These are phyloP conservation scores for Tapirus terrestris DNA, from an alignment of 2,113 vertebrate species.

Conservation along the genomic window DNA sequence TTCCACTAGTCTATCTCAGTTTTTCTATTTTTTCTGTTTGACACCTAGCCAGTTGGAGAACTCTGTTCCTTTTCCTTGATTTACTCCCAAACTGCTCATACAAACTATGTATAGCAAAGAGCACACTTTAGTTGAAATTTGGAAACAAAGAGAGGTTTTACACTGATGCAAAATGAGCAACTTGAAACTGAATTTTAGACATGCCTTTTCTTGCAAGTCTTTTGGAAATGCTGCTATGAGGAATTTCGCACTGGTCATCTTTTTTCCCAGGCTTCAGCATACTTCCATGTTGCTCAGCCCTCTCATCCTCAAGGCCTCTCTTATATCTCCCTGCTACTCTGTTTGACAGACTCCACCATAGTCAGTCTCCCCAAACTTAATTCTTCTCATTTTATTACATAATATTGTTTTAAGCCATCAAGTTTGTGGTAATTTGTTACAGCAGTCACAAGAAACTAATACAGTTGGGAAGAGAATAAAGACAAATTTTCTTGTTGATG, in stretches of 20 bases:
- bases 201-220: not conserved
- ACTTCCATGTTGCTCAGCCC: not conserved
- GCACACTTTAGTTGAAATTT: not conserved
- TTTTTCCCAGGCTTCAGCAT: not conserved
- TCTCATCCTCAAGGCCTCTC: not conserved
- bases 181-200: not conserved
- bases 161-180: not conserved
- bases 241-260: not conserved
- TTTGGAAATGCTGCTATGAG: not conserved
- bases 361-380: not conserved
- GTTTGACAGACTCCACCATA: not conserved
- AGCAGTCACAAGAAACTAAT: not conserved
- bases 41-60: not conserved
- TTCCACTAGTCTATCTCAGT: conserved; percentile 1
- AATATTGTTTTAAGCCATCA: not conserved
- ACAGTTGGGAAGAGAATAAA: not conserved
- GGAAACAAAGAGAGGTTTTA: not conserved
- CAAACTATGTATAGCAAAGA: not conserved
- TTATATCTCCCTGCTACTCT: not conserved
- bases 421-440: not conserved
- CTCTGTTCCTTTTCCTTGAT: not conserved
- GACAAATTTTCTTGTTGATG: not conserved
- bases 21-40: not conserved
- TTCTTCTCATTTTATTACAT: not conserved
- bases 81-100: not conserved